These are phyloP conservation scores for Drosophila anceps DNA, from an alignment of 2,888 invertebrate species.

Conservation along the genomic window DNA sequence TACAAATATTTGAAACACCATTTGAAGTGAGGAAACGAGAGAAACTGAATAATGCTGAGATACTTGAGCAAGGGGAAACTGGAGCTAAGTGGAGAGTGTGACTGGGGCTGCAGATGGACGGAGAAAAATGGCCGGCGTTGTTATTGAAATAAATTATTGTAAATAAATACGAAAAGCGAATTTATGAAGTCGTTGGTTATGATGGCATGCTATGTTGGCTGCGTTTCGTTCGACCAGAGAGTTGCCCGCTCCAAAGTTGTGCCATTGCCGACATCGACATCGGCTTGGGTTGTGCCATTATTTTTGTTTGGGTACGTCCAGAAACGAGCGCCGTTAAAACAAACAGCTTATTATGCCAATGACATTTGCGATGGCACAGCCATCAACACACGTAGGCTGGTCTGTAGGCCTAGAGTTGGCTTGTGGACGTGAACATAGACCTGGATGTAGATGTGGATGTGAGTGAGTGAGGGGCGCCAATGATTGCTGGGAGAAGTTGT, in stretches of 20 bases:
- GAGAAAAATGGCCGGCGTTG: slow-evolving; percentile 62
- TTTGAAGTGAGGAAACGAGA: slow-evolving; percentile 45
- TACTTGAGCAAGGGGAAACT: slow-evolving; percentile 9
- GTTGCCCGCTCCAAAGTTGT: slow-evolving; percentile 16
- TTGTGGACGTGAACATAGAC: not conserved
- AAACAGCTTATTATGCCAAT: slow-evolving; percentile 82
- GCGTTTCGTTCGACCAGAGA: slow-evolving; percentile 8
- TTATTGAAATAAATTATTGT: slow-evolving; percentile 82
- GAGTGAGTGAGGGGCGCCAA: slow-evolving; percentile 59
- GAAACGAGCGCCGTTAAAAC: slow-evolving; percentile 73
- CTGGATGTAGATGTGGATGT: not conserved
- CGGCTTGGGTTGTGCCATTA: slow-evolving; percentile 66
- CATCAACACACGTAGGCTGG: slow-evolving; percentile 11
- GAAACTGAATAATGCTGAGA: not conserved
- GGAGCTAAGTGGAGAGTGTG: not conserved
- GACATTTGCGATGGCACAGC: slow-evolving; percentile 57
- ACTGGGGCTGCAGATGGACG: slow-evolving; percentile 14
- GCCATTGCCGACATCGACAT: not conserved
- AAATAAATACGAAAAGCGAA: slow-evolving; percentile 81
- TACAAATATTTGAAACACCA: slow-evolving; percentile 56
- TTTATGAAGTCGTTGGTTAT: slow-evolving; percentile 77
- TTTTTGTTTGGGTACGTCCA: slow-evolving; percentile 70
- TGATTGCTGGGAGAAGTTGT: slow-evolving; percentile 64
- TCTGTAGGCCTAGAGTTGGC: not conserved
- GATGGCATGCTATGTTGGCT: slow-evolving; percentile 55